Evolutionary conservation across 2,113 vertebrate genomes (phyloP).

Genomic region (Callocephalon fimbriatum): DNA sequence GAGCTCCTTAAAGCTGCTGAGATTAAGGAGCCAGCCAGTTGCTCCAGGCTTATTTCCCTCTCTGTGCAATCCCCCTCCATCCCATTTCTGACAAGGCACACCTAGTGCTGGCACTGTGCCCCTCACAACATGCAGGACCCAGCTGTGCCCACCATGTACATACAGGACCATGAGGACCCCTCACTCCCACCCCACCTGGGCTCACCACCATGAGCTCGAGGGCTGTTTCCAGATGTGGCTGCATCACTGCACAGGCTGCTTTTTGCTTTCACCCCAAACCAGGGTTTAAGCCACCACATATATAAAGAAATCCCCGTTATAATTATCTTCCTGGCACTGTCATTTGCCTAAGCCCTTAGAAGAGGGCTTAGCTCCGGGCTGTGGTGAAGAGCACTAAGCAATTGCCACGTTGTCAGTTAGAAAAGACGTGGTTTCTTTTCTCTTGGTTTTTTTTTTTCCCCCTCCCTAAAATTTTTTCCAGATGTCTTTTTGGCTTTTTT

Average conservation of each 20-base stretch:
- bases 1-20: not conserved
- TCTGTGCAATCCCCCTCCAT: not conserved
- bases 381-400: constrained; percentile 43
- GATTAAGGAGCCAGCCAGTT: not conserved
- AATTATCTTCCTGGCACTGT: constrained; percentile 62
- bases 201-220: rapidly evolving
- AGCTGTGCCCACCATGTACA: not conserved
- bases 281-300: constrained; percentile 66
- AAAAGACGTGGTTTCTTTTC: constrained; percentile 60
- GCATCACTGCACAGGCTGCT: not conserved
- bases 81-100: not conserved
- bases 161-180: not conserved
- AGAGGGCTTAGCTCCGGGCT: constrained; percentile 59
- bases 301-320: constrained; percentile 55
- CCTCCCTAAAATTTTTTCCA: constrained; percentile 67
- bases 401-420: constrained; percentile 80
- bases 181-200: not conserved
- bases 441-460: not conserved
- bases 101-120: not conserved
- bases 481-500: constrained; percentile 57
- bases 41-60: not conserved
- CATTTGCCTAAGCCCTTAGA: constrained; percentile 52
- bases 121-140: not conserved
- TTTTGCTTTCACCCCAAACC: not conserved
- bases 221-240: not conserved